A percentile compares a stretch with the other conserved stretches of the same genome.
phyloP scores from a whole-genome alignment of 2,888 invertebrate genomes.

The Ochropleura plecta region DNA sequence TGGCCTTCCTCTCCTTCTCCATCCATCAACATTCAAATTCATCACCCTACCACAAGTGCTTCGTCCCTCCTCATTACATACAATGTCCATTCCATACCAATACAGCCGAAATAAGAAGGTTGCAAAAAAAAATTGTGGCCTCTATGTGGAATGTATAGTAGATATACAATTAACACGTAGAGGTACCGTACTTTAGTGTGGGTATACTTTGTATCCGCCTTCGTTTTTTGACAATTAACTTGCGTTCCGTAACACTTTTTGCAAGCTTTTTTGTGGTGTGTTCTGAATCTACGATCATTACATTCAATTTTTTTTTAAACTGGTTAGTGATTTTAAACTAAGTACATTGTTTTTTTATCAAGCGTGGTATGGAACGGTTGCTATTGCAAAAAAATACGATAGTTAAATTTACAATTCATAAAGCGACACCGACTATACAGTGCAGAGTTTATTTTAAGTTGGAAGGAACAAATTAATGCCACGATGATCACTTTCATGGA shows the following conservation, averaged over 20 bases:
- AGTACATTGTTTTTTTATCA: not conserved
- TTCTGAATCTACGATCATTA: not conserved
- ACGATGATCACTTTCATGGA: not conserved
- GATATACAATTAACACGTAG: not conserved
- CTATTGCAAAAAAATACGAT: not conserved
- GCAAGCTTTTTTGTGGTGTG: slow-evolving; percentile 4
- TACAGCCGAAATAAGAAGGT: not conserved
- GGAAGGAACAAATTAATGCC: not conserved
- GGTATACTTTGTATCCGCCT: not conserved
- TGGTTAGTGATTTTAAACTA: slow-evolving; percentile 7
- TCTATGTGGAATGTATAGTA: not conserved
- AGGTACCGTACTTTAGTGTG: not conserved
- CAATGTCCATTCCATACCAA: too few species aligned
- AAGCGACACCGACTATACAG: not conserved
- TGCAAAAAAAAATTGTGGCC: not conserved
- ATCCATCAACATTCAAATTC: too few species aligned
- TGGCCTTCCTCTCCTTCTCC: too few species aligned
- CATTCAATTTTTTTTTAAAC: not conserved
- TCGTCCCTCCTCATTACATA: too few species aligned
- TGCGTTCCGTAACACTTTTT: slow-evolving; percentile 15
- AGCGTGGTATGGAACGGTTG: too few species aligned
- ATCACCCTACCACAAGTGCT: too few species aligned
- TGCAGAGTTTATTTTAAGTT: not conserved
- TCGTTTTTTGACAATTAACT: slow-evolving; percentile 13
- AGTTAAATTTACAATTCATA: not conserved